Percentiles rank a stretch among this genome's conserved stretches.
Evolutionary conservation across 1,140 invertebrate genomes (phyloP).

Genomic region (Bathynomus jamesi): DNA sequence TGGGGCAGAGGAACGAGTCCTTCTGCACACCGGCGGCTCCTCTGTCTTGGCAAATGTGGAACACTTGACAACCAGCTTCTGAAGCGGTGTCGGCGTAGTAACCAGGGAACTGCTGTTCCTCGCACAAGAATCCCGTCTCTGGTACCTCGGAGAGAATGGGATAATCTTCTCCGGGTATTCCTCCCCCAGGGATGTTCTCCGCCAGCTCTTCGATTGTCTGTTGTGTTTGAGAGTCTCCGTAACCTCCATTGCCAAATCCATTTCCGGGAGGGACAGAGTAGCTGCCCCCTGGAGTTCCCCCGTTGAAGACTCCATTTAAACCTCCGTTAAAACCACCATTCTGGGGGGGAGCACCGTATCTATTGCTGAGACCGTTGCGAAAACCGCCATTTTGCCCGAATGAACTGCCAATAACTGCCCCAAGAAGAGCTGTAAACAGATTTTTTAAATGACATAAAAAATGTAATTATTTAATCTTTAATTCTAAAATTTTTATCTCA

Average conservation of each 20-base stretch:
- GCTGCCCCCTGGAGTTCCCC: too few species aligned
- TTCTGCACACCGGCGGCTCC: too few species aligned
- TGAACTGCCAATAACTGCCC: too few species aligned
- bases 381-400: neutral
- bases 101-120: conserved; percentile 43
- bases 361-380: conserved; percentile 6
- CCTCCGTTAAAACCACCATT: too few species aligned
- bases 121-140: conserved; percentile 44
- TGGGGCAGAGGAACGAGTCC: conserved; percentile 68
- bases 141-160: conserved; percentile 43
- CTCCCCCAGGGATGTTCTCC: conserved; percentile 38
- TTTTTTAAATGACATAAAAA: too few species aligned
- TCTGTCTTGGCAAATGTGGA: conserved; percentile 46
- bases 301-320: too few species aligned
- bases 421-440: too few species aligned
- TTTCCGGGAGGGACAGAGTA: too few species aligned
- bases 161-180: conserved; percentile 45
- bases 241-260: too few species aligned
- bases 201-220: conserved; percentile 16
- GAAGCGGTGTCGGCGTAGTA: conserved; percentile 45
- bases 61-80: conserved; percentile 46
- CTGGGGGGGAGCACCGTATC: conserved; percentile 9
- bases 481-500: too few species aligned
- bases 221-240: neutral
- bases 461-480: too few species aligned